Conservation (phyloP, 2,113 vertebrate species). For the Notothenia rossii region DNA sequence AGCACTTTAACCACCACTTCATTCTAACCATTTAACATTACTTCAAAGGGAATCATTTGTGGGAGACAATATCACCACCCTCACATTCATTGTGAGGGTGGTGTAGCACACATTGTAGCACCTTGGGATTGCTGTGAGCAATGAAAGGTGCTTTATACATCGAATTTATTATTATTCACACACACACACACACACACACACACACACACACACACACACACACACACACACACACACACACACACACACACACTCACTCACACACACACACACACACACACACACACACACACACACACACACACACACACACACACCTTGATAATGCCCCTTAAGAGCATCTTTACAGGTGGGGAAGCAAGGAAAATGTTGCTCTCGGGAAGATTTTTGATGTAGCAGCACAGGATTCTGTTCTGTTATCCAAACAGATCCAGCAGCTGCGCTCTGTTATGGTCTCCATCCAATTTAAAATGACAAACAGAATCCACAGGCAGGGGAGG, state of each 20-base stretch:
- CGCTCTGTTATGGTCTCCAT: slow-evolving; percentile 68
- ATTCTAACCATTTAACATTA: neutral
- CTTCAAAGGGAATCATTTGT: neutral
- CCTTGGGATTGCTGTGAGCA: no score
- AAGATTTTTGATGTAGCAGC: slow-evolving; percentile 56
- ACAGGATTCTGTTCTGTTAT: slow-evolving; percentile 40
- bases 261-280: no score
- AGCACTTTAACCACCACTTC: neutral
- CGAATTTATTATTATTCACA: no score
- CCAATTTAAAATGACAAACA: slow-evolving; percentile 73
- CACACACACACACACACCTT: slow-evolving; percentile 25
- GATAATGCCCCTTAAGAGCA: slow-evolving; percentile 44
- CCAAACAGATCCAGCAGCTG: slow-evolving; percentile 69
- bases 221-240: no score
- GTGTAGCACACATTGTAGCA: no score
- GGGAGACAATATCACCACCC: neutral
- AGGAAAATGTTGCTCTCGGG: slow-evolving; percentile 37
- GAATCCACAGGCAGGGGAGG: slow-evolving; percentile 46
- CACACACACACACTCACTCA: no score
- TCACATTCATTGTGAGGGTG: neutral
- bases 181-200: no score
- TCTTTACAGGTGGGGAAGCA: slow-evolving; percentile 24
- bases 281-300: neutral
- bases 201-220: neutral
- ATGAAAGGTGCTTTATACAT: no score